These are phyloP conservation scores for Buathra laborator DNA, from an alignment of 2,888 invertebrate species.

Conservation along the genomic window DNA sequence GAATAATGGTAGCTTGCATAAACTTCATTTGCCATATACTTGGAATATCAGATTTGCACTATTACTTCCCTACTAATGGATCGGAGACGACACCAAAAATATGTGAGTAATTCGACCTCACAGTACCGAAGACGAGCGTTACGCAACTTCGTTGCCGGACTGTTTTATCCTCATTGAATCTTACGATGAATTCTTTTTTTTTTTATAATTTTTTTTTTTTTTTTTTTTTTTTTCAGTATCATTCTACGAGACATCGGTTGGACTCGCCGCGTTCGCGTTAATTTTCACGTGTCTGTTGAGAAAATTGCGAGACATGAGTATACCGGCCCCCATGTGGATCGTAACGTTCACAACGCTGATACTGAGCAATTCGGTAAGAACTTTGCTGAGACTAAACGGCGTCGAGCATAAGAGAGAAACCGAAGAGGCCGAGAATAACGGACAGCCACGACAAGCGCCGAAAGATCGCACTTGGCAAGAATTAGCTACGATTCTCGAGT, in stretches of 20 bases:
- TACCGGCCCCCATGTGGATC: conserved; percentile 78
- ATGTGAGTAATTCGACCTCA: conserved; percentile 81
- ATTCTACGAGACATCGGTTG: conserved; percentile 79
- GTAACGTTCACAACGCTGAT: conserved; percentile 73
- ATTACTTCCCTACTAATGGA: conserved; percentile 88
- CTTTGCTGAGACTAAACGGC: conserved; percentile 73
- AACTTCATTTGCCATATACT: conserved; percentile 88
- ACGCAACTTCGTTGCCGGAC: neutral
- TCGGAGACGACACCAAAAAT: conserved; percentile 87
- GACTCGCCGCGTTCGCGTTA: conserved; percentile 78
- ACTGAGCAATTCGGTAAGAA: conserved; percentile 74
- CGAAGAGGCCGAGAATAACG: conserved; percentile 71
- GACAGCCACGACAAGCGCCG: conserved; percentile 39
- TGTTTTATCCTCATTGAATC: conserved; percentile 3
- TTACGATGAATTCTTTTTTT: conserved; percentile 10
- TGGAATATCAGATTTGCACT: conserved; percentile 87
- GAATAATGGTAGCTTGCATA: conserved; percentile 87
- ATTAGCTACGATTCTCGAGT: conserved; percentile 79
- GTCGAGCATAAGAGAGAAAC: conserved; percentile 66
- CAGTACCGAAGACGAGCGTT: neutral
- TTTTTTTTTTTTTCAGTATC: conserved; percentile 75
- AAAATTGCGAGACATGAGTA: conserved; percentile 76
- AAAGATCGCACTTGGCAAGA: conserved; percentile 77
- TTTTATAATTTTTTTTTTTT: neutral
- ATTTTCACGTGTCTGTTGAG: conserved; percentile 80